Evolutionary conservation across 2,113 vertebrate genomes (phyloP).

Genomic region (Chloebia gouldiae): DNA sequence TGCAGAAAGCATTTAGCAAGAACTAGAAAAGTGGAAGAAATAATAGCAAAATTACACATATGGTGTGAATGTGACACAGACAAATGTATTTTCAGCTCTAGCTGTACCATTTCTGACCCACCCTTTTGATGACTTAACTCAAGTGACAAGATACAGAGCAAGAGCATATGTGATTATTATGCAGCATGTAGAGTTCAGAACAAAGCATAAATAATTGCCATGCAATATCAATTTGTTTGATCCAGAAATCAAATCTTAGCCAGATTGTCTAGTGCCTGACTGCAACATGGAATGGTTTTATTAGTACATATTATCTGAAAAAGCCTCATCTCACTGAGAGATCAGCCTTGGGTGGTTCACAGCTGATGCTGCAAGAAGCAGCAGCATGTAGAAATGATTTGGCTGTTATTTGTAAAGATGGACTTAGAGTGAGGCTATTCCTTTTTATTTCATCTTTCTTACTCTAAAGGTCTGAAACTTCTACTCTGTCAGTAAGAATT

Average conservation of each 20-base stretch:
- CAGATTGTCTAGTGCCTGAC: not conserved
- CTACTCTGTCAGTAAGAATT: not conserved
- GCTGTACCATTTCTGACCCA: not conserved
- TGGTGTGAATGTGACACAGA: slow-evolving; percentile 19
- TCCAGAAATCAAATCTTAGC: not conserved
- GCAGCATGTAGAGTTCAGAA: slow-evolving; percentile 7
- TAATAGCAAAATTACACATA: not conserved
- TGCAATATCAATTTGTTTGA: slow-evolving; percentile 3
- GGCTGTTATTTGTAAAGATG: not conserved
- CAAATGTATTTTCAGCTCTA: not conserved
- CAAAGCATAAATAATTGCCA: slow-evolving; percentile 22
- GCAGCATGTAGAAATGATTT: not conserved
- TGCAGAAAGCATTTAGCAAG: not conserved
- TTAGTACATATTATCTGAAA: not conserved
- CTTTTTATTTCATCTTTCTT: not conserved
- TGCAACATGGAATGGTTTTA: not conserved
- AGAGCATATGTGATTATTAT: slow-evolving; percentile 5
- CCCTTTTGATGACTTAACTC: not conserved
- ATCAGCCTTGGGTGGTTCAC: not conserved
- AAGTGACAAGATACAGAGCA: not conserved
- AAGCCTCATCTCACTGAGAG: not conserved
- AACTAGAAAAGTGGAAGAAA: not conserved
- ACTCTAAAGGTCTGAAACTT: not conserved
- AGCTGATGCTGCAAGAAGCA: not conserved
- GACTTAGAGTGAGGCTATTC: not conserved